Conservation (phyloP, 2,113 vertebrate species). For the Chascanopsetta lugubris region DNA sequence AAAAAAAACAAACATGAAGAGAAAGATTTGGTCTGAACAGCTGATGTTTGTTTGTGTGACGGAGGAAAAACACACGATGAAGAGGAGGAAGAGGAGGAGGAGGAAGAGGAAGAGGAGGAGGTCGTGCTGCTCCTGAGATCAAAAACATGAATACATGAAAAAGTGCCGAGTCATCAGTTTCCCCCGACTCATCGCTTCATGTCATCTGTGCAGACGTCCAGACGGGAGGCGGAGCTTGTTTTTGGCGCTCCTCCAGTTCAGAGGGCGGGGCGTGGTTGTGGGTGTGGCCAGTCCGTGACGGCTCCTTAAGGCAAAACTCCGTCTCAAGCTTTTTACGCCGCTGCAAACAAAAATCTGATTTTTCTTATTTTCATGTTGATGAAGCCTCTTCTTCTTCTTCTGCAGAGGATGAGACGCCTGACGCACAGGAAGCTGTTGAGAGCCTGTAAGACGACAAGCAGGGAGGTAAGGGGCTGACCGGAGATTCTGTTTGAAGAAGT, state of each 20-base stretch:
- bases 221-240: slow-evolving; percentile 16
- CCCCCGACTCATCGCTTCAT: slow-evolving; percentile 17
- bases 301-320: slow-evolving; percentile 88
- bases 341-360: slow-evolving; percentile 56
- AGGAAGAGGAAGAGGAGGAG: slow-evolving; percentile 27
- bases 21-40: no score
- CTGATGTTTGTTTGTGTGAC: no score
- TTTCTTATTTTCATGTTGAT: slow-evolving; percentile 24
- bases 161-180: slow-evolving; percentile 34
- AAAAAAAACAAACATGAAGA: no score
- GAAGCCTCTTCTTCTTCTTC: slow-evolving; percentile 65
- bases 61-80: no score
- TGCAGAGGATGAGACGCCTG: slow-evolving; percentile 77
- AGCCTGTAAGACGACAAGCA: slow-evolving; percentile 53
- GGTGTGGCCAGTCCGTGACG: slow-evolving; percentile 33
- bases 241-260: neutral
- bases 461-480: neutral
- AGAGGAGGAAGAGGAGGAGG: no score
- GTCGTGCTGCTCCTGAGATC: slow-evolving; percentile 72
- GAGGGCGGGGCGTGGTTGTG: slow-evolving; percentile 37
- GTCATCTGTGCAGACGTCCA: slow-evolving; percentile 28
- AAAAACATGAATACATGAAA: slow-evolving; percentile 45
- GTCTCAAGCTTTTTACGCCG: slow-evolving; percentile 62
- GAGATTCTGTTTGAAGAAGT: no score
- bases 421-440: slow-evolving; percentile 78